Conservation (phyloP, 2,797 vertebrate species). For the Kryptolebias ocellatus region DNA sequence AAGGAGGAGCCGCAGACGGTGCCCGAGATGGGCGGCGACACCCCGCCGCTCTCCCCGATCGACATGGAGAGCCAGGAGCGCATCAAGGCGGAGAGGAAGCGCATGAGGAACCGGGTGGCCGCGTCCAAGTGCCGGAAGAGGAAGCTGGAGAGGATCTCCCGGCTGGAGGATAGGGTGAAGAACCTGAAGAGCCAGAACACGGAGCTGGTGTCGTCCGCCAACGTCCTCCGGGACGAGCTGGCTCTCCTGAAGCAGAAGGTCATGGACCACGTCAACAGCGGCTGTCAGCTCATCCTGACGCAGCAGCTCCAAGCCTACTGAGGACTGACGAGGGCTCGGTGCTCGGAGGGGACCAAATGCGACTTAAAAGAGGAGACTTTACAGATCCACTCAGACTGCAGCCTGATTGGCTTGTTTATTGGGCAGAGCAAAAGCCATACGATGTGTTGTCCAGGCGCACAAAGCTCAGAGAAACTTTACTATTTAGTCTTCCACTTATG, state of each 20-base stretch:
- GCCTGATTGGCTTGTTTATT: slow-evolving; percentile 14
- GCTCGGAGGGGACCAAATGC: slow-evolving; percentile 69
- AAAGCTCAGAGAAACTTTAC: slow-evolving; percentile 32
- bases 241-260: slow-evolving; percentile 97
- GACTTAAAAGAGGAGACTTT: slow-evolving; percentile 40
- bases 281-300: slow-evolving; percentile 95
- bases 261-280: slow-evolving; percentile 98
- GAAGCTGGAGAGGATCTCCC: slow-evolving; percentile 73
- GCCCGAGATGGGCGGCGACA: slow-evolving; percentile 93
- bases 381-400: slow-evolving; percentile 35
- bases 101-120: slow-evolving; percentile 94
- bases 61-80: slow-evolving; percentile 96
- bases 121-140: slow-evolving; percentile 97
- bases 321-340: slow-evolving; percentile 7
- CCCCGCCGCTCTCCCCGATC: slow-evolving; percentile 93
- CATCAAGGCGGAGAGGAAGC: slow-evolving; percentile 96
- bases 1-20: slow-evolving; percentile 97
- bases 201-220: slow-evolving; percentile 93
- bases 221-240: slow-evolving; percentile 95
- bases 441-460: slow-evolving; percentile 25
- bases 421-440: slow-evolving; percentile 26
- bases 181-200: slow-evolving; percentile 95
- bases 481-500: slow-evolving; percentile 18
- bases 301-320: slow-evolving; percentile 96
- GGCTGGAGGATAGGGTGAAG: slow-evolving; percentile 88